These are phyloP conservation scores for Lepidocyrtoides sp. DNA, from an alignment of 2,888 invertebrate species.

Conservation along the genomic window DNA sequence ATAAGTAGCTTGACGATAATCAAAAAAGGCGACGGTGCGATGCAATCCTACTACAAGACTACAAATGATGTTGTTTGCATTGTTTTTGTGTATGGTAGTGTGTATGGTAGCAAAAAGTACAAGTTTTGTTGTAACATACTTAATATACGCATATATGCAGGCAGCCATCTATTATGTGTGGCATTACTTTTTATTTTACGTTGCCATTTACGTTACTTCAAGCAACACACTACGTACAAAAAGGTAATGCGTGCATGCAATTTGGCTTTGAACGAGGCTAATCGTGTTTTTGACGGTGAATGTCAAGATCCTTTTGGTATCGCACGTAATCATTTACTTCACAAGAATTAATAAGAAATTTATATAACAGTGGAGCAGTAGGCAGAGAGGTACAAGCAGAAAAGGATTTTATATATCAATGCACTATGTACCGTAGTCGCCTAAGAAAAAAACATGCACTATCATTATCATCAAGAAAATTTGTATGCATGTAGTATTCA, in stretches of 20 bases:
- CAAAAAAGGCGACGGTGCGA: slow-evolving; percentile 30
- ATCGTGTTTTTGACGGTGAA: slow-evolving; percentile 67
- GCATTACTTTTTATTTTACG: background rate
- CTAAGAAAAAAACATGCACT: background rate
- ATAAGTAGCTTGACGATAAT: slow-evolving; percentile 6
- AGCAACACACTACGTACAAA: too few relatives aligned
- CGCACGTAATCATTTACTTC: slow-evolving; percentile 19
- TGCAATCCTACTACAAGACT: background rate
- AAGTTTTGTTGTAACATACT: background rate
- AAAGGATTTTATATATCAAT: too few relatives aligned
- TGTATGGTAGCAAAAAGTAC: background rate
- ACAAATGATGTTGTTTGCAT: background rate
- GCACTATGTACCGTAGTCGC: too few relatives aligned
- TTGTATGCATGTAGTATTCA: background rate
- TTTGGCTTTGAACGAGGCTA: slow-evolving; percentile 62
- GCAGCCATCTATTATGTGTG: background rate
- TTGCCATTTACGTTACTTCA: too few relatives aligned
- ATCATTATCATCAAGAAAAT: background rate
- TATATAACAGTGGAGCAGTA: too few relatives aligned
- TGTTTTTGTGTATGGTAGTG: background rate
- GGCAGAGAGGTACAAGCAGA: too few relatives aligned
- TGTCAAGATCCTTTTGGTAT: slow-evolving; percentile 61
- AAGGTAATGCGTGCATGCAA: slow-evolving; percentile 38
- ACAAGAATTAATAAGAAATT: background rate
- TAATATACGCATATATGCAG: background rate